Percentiles rank a stretch among this genome's conserved stretches.
phyloP scores from a whole-genome alignment of 2,797 vertebrate species.

The Petrocephalus sullivani region DNA sequence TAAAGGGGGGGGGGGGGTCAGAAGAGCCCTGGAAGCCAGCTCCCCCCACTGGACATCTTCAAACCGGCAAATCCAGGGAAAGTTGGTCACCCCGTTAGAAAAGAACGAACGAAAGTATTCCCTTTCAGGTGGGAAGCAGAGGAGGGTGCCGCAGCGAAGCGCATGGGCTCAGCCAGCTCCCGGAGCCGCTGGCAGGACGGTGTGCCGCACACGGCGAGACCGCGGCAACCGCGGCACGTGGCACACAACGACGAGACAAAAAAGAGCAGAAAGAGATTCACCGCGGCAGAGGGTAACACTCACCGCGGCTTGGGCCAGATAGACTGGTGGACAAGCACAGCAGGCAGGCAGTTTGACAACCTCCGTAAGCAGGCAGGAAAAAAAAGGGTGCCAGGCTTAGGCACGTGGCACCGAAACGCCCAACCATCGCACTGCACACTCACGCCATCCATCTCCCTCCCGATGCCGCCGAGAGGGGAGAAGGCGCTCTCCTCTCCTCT shows the following conservation, averaged over 20 bases:
- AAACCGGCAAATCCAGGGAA: background rate
- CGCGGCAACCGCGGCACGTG: constrained; percentile 27
- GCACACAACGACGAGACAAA: background rate
- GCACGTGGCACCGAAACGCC: constrained; percentile 70
- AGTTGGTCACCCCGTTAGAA: background rate
- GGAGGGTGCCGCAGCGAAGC: background rate
- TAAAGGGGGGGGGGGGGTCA: background rate
- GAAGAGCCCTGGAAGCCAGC: background rate
- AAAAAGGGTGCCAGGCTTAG: constrained; percentile 60
- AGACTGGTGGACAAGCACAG: constrained; percentile 57
- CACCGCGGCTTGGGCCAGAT: constrained; percentile 57
- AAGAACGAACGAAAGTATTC: background rate
- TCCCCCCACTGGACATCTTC: background rate
- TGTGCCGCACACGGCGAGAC: constrained; percentile 27
- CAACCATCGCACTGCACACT: constrained; percentile 71
- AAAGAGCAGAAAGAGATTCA: constrained; percentile 33
- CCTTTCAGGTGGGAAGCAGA: background rate
- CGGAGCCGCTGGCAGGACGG: constrained; percentile 16
- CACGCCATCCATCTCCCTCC: constrained; percentile 62
- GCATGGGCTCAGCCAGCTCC: background rate
- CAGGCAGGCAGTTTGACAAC: constrained; percentile 61
- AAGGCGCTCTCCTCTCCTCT: constrained; percentile 51
- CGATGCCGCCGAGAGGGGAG: constrained; percentile 42
- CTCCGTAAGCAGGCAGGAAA: constrained; percentile 48
- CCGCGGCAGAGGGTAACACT: constrained; percentile 54